These are phyloP conservation scores for Silurus aristotelis DNA, from an alignment of 2,797 vertebrate genomes.

Conservation along the genomic window DNA sequence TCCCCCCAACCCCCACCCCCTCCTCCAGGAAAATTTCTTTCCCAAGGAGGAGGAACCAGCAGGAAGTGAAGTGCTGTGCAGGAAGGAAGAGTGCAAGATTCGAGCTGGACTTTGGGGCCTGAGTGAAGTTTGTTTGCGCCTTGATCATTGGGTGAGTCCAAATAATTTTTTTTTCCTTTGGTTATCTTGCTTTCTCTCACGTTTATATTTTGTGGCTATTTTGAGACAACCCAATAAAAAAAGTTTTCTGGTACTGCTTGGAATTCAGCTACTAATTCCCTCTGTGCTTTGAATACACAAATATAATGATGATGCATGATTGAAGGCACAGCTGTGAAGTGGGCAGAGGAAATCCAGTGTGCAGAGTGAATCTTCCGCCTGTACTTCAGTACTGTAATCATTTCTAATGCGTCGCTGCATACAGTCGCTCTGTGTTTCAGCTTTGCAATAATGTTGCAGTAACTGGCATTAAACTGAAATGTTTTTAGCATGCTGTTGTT, in stretches of 20 bases:
- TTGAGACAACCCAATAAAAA: slow-evolving; percentile 17
- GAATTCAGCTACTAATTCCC: neutral
- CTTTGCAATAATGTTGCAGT: neutral
- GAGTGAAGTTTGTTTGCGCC: slow-evolving; percentile 67
- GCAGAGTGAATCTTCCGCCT: slow-evolving; percentile 15
- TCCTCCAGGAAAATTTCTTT: slow-evolving; percentile 72
- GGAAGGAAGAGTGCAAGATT: slow-evolving; percentile 69
- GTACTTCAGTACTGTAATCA: neutral
- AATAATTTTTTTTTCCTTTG: slow-evolving; percentile 1
- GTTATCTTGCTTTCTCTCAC: neutral
- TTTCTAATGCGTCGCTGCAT: neutral
- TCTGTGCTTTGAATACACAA: slow-evolving; percentile 9
- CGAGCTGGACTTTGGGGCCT: slow-evolving; percentile 69
- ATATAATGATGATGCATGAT: slow-evolving; percentile 14
- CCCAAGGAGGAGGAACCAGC: slow-evolving; percentile 72
- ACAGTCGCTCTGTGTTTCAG: slow-evolving; percentile 13
- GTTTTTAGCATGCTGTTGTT: neutral
- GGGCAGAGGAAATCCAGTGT: slow-evolving; percentile 14
- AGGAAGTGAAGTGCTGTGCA: slow-evolving; percentile 64
- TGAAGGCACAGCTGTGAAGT: slow-evolving; percentile 12
- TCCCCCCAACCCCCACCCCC: slow-evolving; percentile 64
- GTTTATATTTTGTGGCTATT: slow-evolving; percentile 15
- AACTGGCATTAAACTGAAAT: neutral
- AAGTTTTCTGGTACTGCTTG: neutral
- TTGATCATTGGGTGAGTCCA: slow-evolving; percentile 70